Evolutionary conservation across 2,113 vertebrate genomes (phyloP).

Genomic region (Trinectes maculatus): DNA sequence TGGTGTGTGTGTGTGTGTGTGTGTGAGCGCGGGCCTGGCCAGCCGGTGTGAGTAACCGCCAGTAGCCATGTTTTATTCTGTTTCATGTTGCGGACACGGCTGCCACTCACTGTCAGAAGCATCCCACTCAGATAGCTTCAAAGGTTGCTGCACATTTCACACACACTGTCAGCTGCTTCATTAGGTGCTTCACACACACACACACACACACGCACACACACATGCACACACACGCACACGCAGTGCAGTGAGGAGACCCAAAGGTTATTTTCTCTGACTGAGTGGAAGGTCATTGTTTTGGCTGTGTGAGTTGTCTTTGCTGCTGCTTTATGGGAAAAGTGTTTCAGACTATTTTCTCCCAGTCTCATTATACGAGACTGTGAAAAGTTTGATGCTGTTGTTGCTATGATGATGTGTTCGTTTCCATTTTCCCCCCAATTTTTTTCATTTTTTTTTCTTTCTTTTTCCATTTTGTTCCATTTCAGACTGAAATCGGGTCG

Average conservation of each 20-base stretch:
- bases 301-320: background rate
- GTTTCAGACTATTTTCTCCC: background rate
- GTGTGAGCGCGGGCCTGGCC: slow-evolving; percentile 53
- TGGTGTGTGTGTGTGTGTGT: slow-evolving; percentile 31
- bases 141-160: slow-evolving; percentile 67
- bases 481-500: too few species aligned
- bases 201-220: slow-evolving; percentile 42
- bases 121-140: slow-evolving; percentile 74
- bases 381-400: background rate
- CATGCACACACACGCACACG: slow-evolving; percentile 21
- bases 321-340: slow-evolving; percentile 26
- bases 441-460: background rate
- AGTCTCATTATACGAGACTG: background rate
- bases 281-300: slow-evolving; percentile 58
- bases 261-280: slow-evolving; percentile 41
- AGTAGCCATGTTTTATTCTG: slow-evolving; percentile 84
- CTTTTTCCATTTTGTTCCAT: too few species aligned
- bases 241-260: slow-evolving; percentile 35
- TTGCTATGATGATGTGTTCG: background rate
- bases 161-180: slow-evolving; percentile 58
- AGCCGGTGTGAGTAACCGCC: slow-evolving; percentile 66
- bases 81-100: slow-evolving; percentile 80
- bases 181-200: slow-evolving; percentile 47
- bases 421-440: too few species aligned
- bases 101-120: slow-evolving; percentile 81